A percentile compares a stretch with the other conserved stretches of the same genome.
Conservation (phyloP, 2,113 vertebrate genomes). For the Triplophysa siluroides region DNA sequence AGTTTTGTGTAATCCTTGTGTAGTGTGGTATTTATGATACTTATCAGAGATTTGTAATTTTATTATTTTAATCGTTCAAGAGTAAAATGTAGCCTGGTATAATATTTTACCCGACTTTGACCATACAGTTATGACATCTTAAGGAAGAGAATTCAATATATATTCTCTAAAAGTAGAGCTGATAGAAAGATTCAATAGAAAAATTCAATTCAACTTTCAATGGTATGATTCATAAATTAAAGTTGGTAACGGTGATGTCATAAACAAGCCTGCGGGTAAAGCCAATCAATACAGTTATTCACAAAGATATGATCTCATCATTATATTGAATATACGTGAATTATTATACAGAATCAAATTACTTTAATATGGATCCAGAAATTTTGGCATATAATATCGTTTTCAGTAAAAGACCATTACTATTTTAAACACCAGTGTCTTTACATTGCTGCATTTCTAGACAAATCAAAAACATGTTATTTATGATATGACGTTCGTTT, state of each 20-base stretch:
- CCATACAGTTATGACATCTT: neutral
- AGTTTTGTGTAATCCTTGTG: neutral
- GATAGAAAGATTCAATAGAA: neutral
- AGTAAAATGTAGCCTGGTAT: neutral
- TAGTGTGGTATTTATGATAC: neutral
- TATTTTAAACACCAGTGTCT: neutral
- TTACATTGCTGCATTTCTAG: neutral
- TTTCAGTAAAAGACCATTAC: neutral
- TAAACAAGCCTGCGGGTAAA: neutral
- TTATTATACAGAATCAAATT: neutral
- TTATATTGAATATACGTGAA: neutral
- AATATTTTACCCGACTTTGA: neutral
- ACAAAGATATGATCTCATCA: neutral
- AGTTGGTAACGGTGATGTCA: conserved; percentile 5
- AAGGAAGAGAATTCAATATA: neutral
- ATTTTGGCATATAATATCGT: neutral
- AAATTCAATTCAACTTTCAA: neutral
- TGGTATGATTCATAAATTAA: neutral
- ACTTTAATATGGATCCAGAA: neutral
- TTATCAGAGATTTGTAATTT: neutral
- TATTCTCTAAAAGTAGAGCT: neutral
- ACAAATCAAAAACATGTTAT: neutral
- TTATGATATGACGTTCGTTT: neutral
- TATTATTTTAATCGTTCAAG: neutral
- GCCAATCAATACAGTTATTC: conserved; percentile 8